Evolutionary conservation across 1,140 invertebrate species (phyloP), one percentile per base, ranked within the genome.

Genomic region (Limonius californicus): DNA sequence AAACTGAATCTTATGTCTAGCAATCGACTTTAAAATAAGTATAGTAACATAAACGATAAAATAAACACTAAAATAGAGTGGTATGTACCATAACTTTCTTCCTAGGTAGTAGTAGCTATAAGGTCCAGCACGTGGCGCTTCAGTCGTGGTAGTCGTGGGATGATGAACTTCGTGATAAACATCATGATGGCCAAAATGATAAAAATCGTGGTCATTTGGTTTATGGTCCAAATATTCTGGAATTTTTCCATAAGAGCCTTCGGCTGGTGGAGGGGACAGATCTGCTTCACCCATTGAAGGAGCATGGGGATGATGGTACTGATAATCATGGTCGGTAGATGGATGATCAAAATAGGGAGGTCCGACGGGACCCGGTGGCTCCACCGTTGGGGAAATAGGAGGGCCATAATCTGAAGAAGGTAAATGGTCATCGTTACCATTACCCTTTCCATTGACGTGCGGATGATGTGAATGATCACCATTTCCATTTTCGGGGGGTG

Each of bases 31-130:
- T 1, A 91, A 78, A 50, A 92, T 87, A 7, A 92, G 77, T 35
- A 87, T 87, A 1, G 86, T 85, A 1, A 92, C 86, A 66, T 91
- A 92, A 60, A 90, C 81, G 60, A 89, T 87, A 69, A 91, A 91
- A 68, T 89, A 92, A n/a, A 90, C 86, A 61, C 89, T 90, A 70
- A 91, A 92, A 72, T 91, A 92, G 11, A 92, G 71, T 0, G 90
- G 90, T 43, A 91, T 79, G 68, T 91, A 92, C 84, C 89, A 92
- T 1, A 91, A 78, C 69, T 91, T 91, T 61, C 88, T 84, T 0
- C 89, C 89, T 65, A 91, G 82, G 69, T 87, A 91, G 71, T 91
- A 91, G 74, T 91, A 91, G 71, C 87, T 89, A 79, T 89, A 91
- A 2, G 82, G 80, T 62, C 83, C 78, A 42, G 88, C 82, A 67